Evolutionary conservation across 2,113 vertebrate species (phyloP).

Genomic region (Tragelaphus strepsiceros): DNA sequence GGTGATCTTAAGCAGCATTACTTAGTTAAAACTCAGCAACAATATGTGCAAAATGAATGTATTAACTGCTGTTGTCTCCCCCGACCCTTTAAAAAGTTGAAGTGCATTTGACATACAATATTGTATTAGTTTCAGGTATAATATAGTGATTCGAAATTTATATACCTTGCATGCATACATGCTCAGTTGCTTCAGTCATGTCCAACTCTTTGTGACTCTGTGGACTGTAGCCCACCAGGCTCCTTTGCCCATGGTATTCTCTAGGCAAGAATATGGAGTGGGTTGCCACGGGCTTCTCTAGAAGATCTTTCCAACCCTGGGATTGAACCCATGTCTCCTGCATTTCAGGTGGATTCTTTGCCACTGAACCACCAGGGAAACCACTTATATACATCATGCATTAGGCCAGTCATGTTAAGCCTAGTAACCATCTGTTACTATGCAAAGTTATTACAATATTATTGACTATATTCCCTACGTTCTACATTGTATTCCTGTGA

Average conservation of each 20-base stretch:
- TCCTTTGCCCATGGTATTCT: neutral
- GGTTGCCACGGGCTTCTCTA: neutral
- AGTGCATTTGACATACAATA: neutral
- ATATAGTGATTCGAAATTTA: neutral
- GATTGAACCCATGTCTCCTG: neutral
- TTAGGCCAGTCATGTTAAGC: neutral
- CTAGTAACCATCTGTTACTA: neutral
- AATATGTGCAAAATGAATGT: neutral
- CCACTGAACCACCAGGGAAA: neutral
- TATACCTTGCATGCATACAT: neutral
- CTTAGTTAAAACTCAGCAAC: neutral
- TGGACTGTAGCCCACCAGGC: neutral
- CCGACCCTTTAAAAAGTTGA: accelerated
- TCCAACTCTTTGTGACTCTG: neutral
- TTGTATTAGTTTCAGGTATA: neutral
- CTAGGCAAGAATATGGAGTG: neutral
- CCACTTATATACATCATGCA: neutral
- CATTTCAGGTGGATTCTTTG: neutral
- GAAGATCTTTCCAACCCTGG: neutral
- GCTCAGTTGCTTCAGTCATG: neutral
- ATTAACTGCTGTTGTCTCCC: neutral
- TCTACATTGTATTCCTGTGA: neutral
- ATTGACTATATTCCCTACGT: neutral
- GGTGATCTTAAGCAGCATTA: neutral
- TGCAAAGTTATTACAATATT: neutral